Base-by-base conservation (phyloP, 2,888 invertebrate genomes). In the Atrina japonica region DNA sequence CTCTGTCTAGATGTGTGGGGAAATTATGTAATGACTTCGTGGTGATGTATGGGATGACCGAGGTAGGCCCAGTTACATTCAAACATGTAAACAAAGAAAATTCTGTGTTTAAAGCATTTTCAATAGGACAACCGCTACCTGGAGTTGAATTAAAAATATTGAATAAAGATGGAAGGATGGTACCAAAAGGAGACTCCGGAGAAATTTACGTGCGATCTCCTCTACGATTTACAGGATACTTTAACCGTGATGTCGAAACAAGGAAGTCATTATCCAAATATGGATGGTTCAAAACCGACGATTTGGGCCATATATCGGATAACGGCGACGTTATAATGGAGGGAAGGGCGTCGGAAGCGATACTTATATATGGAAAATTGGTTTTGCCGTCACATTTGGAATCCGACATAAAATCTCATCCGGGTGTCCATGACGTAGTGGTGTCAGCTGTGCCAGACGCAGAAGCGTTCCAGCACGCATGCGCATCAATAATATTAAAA, bases 81-180 rank as follows among this genome's bases (percentile, higher is more conserved):
- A 30, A 52, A 5, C n/a, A 14, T 2, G 25, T 43, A 29, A 3
- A 21, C 11, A 29, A 45, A 9, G 29, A 59, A 3, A 7, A 18
- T 11, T 5, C 35, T 5, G 30, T 25, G 6, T 59, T 43, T 23
- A n/a, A 29, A 9, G 52, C 49, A 3, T 30, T 52, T 21, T 11
- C 35, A 1, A 16, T 53, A 9, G 60, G 60, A 1, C 21, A 29
- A 21, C 67, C 67, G 11, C 16, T 52, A 11, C 45, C 43, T 16
- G 67, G 53, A 35, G 50, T 61, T 1, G 67, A 68, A 59, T 5
- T 68, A 3, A 68, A 68, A 47, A 45, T 68, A 3, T 27, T 60
- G n/a, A 53, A 47, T 21, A 16, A 41, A 5, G 43, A 61, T 11
- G 60, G 53, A 9, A 47, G 11, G 16, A 50, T 53, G 29, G 29